These are phyloP conservation scores for Sceloporus undulatus DNA, from an alignment of 2,113 vertebrate genomes.

Conservation along the genomic window DNA sequence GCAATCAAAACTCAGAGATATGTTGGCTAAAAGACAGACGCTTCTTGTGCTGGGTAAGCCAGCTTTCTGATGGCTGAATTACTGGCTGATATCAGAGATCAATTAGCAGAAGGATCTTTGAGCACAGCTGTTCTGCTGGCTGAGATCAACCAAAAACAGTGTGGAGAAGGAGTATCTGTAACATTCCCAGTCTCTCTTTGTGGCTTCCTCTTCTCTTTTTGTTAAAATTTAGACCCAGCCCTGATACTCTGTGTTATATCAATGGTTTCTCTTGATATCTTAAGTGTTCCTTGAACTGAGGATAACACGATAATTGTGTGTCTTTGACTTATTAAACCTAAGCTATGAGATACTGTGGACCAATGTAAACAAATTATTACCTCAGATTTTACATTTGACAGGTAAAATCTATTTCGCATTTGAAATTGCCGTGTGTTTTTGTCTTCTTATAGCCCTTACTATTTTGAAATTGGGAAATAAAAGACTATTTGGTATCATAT, in stretches of 20 bases:
- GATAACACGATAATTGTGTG: neutral
- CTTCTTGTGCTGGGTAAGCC: no score
- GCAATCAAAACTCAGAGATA: no score
- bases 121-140: no score
- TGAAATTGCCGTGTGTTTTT: neutral
- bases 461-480: neutral
- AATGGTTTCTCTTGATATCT: neutral
- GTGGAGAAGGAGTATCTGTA: no score
- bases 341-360: neutral
- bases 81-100: no score
- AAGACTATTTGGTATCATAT: neutral
- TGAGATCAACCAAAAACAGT: no score
- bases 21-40: no score
- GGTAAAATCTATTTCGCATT: neutral
- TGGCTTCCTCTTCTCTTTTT: no score
- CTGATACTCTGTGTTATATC: neutral
- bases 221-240: neutral
- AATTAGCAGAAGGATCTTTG: no score
- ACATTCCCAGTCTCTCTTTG: no score
- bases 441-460: slow-evolving; percentile 12
- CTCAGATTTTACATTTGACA: neutral
- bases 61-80: no score
- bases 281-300: no score
- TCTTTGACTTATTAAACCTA: neutral
- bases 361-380: neutral